Evolutionary conservation across 2,113 vertebrate genomes (phyloP), one percentile per base, ranked within the genome.

Genomic region (Chaetorhynchus papuensis): DNA sequence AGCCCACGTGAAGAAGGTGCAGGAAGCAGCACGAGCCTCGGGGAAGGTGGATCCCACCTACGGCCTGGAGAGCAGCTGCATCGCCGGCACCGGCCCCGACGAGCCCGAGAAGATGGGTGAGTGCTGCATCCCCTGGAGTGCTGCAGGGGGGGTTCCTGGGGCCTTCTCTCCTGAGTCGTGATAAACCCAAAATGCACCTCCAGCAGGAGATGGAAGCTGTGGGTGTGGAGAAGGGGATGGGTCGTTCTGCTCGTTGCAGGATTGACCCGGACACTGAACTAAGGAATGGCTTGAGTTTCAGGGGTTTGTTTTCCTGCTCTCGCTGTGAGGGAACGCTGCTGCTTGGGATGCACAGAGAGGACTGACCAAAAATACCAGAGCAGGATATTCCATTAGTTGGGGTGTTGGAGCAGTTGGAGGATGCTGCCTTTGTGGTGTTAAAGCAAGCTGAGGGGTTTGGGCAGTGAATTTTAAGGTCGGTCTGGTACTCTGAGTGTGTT

Each of bases 1-100:
- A 88, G 99, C 99, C n/a, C 99, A 99, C 0, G 99, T 99, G 31
- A 99, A 99, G 97, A 99, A 99, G 53, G 99, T 99, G 3, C 99
- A 99, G 90, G 99, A 99, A 66, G 99, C 99, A 0, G 99, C 99
- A 1, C 97, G 98, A 60, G 98, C 97, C 93, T 99, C 99, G 0
- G 99, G 99, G 9, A 99, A 99, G 90, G 99, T 99, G 74, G 99
- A 99, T 94, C 99, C 99, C 0, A 97, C 98, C 1, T 99, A 98
- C 0, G 99, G 99, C 4, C 96, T 99, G 60, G 99, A 99, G 95
- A 99, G 98, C 97, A 99, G 99, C 92, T 99, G 99, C 83, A 99
- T 99, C 21, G 99, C 99, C 0, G 99, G 99, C 28, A 99, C 99
- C 0, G 98, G 98, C 3, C 99, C 99, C 0, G 99, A 99, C 1